Evolutionary conservation across 2,888 invertebrate species (phyloP).

Genomic region (Dryocosmus kuriphilus): DNA sequence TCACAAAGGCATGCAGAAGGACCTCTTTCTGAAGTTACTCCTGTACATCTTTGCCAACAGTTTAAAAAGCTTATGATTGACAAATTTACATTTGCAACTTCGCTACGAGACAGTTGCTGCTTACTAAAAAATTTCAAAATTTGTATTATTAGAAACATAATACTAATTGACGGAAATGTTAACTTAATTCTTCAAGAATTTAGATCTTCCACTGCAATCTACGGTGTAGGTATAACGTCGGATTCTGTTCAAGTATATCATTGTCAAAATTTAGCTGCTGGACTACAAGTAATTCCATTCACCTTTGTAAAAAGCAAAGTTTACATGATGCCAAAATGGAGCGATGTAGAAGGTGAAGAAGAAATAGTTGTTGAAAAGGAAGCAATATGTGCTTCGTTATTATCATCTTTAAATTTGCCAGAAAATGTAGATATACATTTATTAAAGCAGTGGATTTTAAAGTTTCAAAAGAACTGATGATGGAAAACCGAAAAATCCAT

Average conservation of each 20-base stretch:
- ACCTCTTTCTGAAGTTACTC: neutral
- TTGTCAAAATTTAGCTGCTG: too few species aligned
- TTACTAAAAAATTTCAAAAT: constrained; percentile 9
- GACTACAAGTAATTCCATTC: too few species aligned
- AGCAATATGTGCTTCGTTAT: constrained; percentile 14
- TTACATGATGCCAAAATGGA: too few species aligned
- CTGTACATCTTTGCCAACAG: neutral
- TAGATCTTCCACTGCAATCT: too few species aligned
- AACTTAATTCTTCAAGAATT: constrained; percentile 1
- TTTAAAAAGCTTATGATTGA: too few species aligned
- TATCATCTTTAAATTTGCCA: neutral
- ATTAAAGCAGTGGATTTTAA: too few species aligned
- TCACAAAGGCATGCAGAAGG: constrained; percentile 16
- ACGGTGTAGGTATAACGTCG: neutral
- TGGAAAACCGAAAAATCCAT: too few species aligned
- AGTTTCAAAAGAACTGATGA: too few species aligned
- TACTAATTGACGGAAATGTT: neutral
- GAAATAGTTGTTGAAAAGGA: constrained; percentile 1
- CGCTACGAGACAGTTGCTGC: constrained; percentile 13
- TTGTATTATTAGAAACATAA: constrained; percentile 10
- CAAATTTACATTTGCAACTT: neutral
- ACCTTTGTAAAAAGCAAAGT: constrained; percentile 2
- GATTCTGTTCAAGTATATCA: too few species aligned
- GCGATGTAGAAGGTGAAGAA: constrained; percentile 21
- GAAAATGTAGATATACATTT: constrained; percentile 7